Base-by-base conservation (phyloP, 1,140 invertebrate species). In the Halictus rubicundus region DNA sequence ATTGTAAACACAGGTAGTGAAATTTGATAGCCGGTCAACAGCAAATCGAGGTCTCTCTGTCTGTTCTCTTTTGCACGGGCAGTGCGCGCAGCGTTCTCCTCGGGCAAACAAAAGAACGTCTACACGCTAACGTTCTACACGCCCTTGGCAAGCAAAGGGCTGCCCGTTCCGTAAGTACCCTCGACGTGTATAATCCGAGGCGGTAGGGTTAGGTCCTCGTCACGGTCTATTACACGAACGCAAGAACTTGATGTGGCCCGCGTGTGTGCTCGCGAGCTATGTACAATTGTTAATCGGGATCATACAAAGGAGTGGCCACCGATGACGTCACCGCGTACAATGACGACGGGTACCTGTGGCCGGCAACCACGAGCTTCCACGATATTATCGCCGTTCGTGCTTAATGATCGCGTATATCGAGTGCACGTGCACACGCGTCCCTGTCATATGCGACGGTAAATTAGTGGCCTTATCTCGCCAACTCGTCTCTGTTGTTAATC, bases 121-220 rank as follows among this genome's bases (percentile, higher is more conserved):
- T 81, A 78, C 49, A 70, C 59, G 78, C 0, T 78, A 54, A 39
- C 54, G 64, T 70, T 72, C 65, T 81, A 87, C 81, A 87, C 87
- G 80, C 88, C 89, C 82, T 88, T 63, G 82, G 85, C 71, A 89
- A 88, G 86, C 88, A 89, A 88, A 86, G 84, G 83, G 78, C 80
- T 78, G 68, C 72, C 69, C 73, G 59, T 60, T 65, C 42, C 68
- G 61, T 65, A 27, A 70, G 79, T 66, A 77, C 69, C 75, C 75
- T 78, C 74, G 72, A 68, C 78, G 68, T 25, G 68, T 70, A 82
- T 82, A 85, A 84, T 77, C 74, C 70, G 76, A 21, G 57, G 63
- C 39, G 71, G 76, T 68, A 52, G 12, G 69, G 61, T 49, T 80
- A 70, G 70, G 83, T 72, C 66, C 71, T 46, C 59, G 49, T 64